phyloP scores from a whole-genome alignment of 2,113 vertebrate genomes.

The Bambusicola thoracicus region DNA sequence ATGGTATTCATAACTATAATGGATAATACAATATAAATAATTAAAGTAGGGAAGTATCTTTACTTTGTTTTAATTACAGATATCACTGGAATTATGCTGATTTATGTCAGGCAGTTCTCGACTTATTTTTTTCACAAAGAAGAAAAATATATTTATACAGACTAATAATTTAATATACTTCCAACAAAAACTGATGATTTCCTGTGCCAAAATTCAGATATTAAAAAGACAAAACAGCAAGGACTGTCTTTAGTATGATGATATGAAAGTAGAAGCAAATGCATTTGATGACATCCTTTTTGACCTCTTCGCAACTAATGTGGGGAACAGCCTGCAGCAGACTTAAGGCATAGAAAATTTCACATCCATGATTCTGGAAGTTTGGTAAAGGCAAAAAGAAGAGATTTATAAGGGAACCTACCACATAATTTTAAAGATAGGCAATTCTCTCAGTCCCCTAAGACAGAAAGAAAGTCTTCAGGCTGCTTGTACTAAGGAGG shows the following conservation, averaged over 20 bases:
- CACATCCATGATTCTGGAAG: neutral
- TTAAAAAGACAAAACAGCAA: neutral
- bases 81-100: neutral
- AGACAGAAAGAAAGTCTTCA: neutral
- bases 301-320: neutral
- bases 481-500: neutral
- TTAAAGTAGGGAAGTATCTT: neutral
- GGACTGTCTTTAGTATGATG: neutral
- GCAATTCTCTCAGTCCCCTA: neutral
- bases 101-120: neutral
- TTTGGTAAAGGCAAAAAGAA: neutral
- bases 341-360: neutral
- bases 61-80: constrained; percentile 1
- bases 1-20: neutral
- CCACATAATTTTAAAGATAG: neutral
- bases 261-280: neutral
- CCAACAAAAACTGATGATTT: neutral
- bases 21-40: constrained; percentile 15
- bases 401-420: neutral
- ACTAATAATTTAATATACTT: neutral
- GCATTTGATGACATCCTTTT: neutral
- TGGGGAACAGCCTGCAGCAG: neutral
- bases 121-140: neutral
- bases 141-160: neutral
- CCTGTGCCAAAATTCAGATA: neutral